phyloP scores from a whole-genome alignment of 2,888 invertebrate genomes.

The Cantharis rustica region DNA sequence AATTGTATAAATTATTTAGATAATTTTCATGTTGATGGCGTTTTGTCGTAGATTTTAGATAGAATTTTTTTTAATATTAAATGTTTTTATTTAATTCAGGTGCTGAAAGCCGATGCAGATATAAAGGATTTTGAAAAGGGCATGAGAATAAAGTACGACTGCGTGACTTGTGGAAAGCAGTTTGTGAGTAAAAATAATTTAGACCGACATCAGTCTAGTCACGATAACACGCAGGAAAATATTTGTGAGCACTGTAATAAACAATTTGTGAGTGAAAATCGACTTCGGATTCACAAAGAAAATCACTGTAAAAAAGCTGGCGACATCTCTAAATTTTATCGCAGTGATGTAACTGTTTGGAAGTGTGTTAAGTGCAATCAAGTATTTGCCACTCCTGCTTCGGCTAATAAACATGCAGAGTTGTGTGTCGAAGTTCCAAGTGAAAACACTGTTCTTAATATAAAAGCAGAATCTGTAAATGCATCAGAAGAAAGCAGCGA shows the following conservation, averaged over 20 bases:
- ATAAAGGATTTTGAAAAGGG: slow-evolving; percentile 50
- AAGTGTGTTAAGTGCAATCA: slow-evolving; percentile 54
- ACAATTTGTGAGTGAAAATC: slow-evolving; percentile 55
- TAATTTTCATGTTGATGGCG: too few relatives aligned
- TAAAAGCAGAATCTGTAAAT: slow-evolving; percentile 7
- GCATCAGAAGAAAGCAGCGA: neutral
- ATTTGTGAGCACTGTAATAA: slow-evolving; percentile 55
- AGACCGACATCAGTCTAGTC: slow-evolving; percentile 52
- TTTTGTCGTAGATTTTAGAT: too few relatives aligned
- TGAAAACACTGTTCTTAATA: neutral
- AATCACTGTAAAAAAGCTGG: slow-evolving; percentile 56
- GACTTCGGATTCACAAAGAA: slow-evolving; percentile 55
- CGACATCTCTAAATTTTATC: slow-evolving; percentile 55
- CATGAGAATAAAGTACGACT: slow-evolving; percentile 50
- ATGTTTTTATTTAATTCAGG: neutral
- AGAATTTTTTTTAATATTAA: neutral
- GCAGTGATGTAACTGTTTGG: slow-evolving; percentile 56
- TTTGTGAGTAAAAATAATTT: slow-evolving; percentile 54
- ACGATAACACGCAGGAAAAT: slow-evolving; percentile 50
- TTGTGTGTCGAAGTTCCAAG: slow-evolving; percentile 34
- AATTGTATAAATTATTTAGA: too few relatives aligned
- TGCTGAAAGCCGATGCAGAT: slow-evolving; percentile 51
- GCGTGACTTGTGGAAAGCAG: slow-evolving; percentile 52
- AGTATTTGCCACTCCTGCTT: slow-evolving; percentile 51
- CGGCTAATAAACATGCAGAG: slow-evolving; percentile 47